A percentile compares a stretch with the other conserved stretches of the same genome.
Conservation (phyloP, 53 echinoderm and acorn worm species). For the Mesocentrotus franciscanus region DNA sequence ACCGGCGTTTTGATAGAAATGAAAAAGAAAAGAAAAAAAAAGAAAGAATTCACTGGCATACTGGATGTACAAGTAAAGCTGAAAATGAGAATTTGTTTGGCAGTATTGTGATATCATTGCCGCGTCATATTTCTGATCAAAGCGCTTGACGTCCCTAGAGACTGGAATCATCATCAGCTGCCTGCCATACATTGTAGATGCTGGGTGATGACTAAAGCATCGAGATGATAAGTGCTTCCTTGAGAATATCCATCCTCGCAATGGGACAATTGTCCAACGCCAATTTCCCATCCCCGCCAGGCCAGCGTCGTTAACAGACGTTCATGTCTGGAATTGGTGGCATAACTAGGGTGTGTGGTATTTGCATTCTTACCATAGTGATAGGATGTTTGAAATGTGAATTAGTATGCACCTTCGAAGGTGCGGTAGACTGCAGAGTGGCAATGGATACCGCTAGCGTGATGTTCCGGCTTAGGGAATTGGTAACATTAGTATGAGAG, state of each 20-base stretch:
- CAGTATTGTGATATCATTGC: slow-evolving; percentile 38
- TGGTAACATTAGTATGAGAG: slow-evolving; percentile 2
- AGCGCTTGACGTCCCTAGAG: not conserved
- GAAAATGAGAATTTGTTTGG: not conserved
- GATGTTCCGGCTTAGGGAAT: not conserved
- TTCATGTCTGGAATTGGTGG: slow-evolving; percentile 37
- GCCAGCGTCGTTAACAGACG: slow-evolving; percentile 34
- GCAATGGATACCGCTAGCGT: not conserved
- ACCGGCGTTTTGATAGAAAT: too few species aligned
- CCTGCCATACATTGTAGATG: slow-evolving; percentile 11
- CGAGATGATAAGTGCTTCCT: slow-evolving; percentile 45
- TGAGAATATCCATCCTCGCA: slow-evolving; percentile 42
- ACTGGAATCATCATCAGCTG: not conserved
- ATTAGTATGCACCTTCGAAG: slow-evolving; percentile 42
- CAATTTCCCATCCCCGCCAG: not conserved
- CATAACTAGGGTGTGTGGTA: slow-evolving; percentile 65
- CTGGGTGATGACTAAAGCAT: slow-evolving; percentile 48
- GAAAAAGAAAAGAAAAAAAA: not conserved
- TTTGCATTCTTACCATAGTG: slow-evolving; percentile 55
- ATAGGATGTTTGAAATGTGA: slow-evolving; percentile 50
- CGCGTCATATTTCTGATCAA: slow-evolving; percentile 32
- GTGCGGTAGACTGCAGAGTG: not conserved
- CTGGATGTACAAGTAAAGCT: not conserved
- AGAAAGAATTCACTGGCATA: not conserved
- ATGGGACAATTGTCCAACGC: slow-evolving; percentile 48